Percentiles rank a stretch among this genome's conserved stretches.
Conservation (phyloP, 2,888 invertebrate genomes). For the Epinotia bilunana region DNA sequence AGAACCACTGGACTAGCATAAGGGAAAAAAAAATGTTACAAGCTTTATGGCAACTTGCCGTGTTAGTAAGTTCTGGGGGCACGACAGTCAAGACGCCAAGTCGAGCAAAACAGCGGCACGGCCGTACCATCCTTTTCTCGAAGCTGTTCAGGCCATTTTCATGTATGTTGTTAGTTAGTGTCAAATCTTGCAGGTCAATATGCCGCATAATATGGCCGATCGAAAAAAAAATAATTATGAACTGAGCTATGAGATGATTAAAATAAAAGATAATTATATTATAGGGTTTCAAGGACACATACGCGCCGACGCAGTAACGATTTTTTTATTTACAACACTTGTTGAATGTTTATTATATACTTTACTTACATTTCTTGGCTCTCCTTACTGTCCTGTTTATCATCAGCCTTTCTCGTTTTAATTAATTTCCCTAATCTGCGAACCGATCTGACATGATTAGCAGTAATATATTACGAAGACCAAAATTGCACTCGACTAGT, state of each 20-base stretch:
- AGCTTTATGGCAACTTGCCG: no score
- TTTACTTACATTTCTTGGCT: conserved; percentile 42
- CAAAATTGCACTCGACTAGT: conserved; percentile 9
- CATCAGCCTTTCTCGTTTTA: conserved; percentile 39
- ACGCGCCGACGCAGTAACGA: conserved; percentile 17
- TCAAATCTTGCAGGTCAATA: no score
- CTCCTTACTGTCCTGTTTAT: conserved; percentile 19
- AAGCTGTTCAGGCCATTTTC: no score
- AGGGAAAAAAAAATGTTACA: background rate
- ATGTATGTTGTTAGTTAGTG: no score
- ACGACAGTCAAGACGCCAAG: no score
- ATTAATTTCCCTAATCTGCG: conserved; percentile 44
- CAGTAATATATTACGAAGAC: background rate
- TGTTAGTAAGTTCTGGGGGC: no score
- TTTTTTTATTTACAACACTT: conserved; percentile 20
- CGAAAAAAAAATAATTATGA: no score
- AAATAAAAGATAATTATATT: background rate
- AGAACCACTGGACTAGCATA: background rate
- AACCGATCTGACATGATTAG: conserved; percentile 43
- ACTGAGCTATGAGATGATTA: background rate
- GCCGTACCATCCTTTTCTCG: no score
- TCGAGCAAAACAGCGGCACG: no score
- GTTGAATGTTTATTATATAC: conserved; percentile 26
- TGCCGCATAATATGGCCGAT: background rate
- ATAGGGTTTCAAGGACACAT: conserved; percentile 9